Base-by-base conservation (phyloP, 2,113 vertebrate species). In the Ranitomeya imitator region DNA sequence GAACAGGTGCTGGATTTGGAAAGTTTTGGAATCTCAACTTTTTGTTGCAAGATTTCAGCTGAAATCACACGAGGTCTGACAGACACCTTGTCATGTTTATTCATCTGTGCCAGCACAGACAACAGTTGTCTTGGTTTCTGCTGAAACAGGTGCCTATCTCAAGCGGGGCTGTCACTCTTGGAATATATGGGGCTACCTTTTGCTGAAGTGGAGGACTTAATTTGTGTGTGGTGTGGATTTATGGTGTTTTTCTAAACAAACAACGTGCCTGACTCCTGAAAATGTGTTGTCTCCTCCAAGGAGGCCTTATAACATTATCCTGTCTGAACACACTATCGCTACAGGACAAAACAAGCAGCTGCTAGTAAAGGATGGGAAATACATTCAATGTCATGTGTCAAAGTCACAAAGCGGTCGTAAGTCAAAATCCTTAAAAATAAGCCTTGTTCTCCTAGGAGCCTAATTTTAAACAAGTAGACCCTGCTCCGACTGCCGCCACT, bases 1-100 rank as follows among this genome's bases (percentile, higher is more conserved):
- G 83, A 94, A 90, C 94, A 96, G 94, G 94, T 95, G 93, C 91
- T 95, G 94, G 93, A 0, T 90, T 55, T 4, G 23, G 0, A 92
- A 89, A 13, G 80, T 86, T 90, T 91, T 91, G 84, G 92, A 91
- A 69, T 89, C 16, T 16, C 4, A n/a, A 89, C 21, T 90, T 89
- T 69, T 0, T 0, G 77, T 92, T 90, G 74, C 2, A 90, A 82
- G 10, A 14, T 89, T 90, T 94, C 92, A 91, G 92, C 94, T 94
- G 92, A 85, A 93, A 91, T 92, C 91, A 88, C 91, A 89, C 0
- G 71, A 67, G 0, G 82, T 86, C 85, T 45, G 90, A 87, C 26
- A 31, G 45, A n/a, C 89, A 88, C 0, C 0, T 57, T 79, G 89
- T 6, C 55, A 16, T 91, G 90, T 93, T 93, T 92, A 91, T 91